A percentile compares a stretch with the other conserved stretches of the same genome.
Evolutionary conservation across 2,888 invertebrate genomes (phyloP).

Genomic region (Liodrosophila aerea): DNA sequence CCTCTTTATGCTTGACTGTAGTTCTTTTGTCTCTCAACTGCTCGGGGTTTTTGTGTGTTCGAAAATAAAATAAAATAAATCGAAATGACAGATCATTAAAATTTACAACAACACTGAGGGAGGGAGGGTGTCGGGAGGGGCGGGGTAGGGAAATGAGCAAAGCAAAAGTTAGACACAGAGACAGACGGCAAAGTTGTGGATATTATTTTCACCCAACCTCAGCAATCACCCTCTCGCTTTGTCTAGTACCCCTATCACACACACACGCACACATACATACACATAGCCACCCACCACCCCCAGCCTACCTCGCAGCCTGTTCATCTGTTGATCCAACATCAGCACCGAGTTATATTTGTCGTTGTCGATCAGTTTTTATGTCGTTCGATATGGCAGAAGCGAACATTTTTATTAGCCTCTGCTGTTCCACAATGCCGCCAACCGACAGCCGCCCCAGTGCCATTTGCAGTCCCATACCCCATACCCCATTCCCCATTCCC

Average conservation of each 20-base stretch:
- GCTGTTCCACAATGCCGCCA: conserved; percentile 57
- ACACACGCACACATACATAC: not conserved
- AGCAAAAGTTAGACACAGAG: conserved; percentile 29
- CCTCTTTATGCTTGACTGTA: not conserved
- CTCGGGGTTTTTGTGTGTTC: conserved; percentile 49
- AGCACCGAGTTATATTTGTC: conserved; percentile 71
- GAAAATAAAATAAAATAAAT: conserved; percentile 80
- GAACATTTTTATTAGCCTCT: conserved; percentile 74
- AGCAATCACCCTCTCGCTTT: not conserved
- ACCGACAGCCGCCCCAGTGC: conserved; percentile 1
- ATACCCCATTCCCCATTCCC: not conserved
- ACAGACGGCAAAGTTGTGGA: conserved; percentile 62
- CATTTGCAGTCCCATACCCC: conserved; percentile 4
- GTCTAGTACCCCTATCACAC: not conserved
- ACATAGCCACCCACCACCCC: conserved; percentile 8
- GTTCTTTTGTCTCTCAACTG: conserved; percentile 52
- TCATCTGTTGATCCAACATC: conserved; percentile 26
- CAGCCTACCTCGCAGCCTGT: conserved; percentile 3
- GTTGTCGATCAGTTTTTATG: conserved; percentile 78
- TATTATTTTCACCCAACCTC: conserved; percentile 47
- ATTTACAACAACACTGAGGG: conserved; percentile 70
- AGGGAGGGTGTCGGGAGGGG: no score
- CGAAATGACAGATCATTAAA: conserved; percentile 83
- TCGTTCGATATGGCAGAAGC: conserved; percentile 74
- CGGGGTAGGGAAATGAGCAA: conserved; percentile 30